Percentiles rank a stretch among this genome's conserved stretches.
Conservation (phyloP, 2,797 vertebrate genomes). For the Eutrigla gurnardus region DNA sequence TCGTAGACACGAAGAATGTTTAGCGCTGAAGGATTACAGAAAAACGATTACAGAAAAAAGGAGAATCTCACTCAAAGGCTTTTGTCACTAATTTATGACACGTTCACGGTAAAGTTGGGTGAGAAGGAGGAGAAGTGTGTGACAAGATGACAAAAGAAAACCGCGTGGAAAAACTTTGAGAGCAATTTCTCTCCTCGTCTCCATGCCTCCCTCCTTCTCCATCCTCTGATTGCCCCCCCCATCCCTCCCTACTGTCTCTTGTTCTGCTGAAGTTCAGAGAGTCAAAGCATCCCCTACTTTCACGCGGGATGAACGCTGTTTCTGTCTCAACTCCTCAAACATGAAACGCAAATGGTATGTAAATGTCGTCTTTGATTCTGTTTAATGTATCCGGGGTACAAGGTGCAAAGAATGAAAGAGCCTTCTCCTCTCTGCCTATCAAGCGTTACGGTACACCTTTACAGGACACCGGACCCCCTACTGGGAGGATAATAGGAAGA, state of each 20-base stretch:
- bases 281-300: slow-evolving; percentile 73
- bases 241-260: slow-evolving; percentile 28
- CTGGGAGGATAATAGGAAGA: slow-evolving; percentile 84
- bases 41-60: slow-evolving; percentile 12
- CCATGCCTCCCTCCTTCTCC: slow-evolving; percentile 19
- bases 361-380: slow-evolving; percentile 85
- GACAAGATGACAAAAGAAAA: slow-evolving; percentile 68
- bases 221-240: slow-evolving; percentile 38
- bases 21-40: slow-evolving; percentile 36
- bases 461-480: slow-evolving; percentile 76
- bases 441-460: slow-evolving; percentile 73
- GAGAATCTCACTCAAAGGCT: slow-evolving; percentile 44
- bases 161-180: slow-evolving; percentile 50
- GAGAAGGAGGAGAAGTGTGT: slow-evolving; percentile 52
- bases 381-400: slow-evolving; percentile 79
- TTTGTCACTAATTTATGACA: slow-evolving; percentile 66
- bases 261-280: slow-evolving; percentile 69
- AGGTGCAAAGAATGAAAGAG: slow-evolving; percentile 77
- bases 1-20: slow-evolving; percentile 26
- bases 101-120: slow-evolving; percentile 51
- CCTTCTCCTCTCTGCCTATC: slow-evolving; percentile 68
- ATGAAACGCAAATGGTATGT: slow-evolving; percentile 84
- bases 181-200: slow-evolving; percentile 40
- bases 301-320: slow-evolving; percentile 67
- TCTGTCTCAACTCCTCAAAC: slow-evolving; percentile 81